These are phyloP conservation scores for Petrocephalus schoutedeni DNA, from an alignment of 2,797 vertebrate genomes.

Conservation along the genomic window DNA sequence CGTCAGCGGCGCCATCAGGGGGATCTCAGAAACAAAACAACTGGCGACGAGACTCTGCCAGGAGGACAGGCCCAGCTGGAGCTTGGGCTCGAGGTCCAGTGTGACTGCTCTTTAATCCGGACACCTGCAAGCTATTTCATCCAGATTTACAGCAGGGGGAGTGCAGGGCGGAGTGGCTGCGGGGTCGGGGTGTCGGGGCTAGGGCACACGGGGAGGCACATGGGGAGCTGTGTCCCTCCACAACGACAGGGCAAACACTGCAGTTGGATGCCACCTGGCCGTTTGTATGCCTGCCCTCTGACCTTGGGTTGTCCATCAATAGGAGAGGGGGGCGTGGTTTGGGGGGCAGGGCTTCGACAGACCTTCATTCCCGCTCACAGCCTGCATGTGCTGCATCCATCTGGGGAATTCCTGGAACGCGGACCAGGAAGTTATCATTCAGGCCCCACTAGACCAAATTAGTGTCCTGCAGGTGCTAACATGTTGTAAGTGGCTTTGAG, in stretches of 20 bases:
- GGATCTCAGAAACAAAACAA: slow-evolving; percentile 70
- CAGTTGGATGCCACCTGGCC: slow-evolving; percentile 72
- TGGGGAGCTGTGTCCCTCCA: slow-evolving; percentile 81
- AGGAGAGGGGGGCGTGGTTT: slow-evolving; percentile 45
- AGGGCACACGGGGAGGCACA: slow-evolving; percentile 38
- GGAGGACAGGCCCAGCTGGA: slow-evolving; percentile 84
- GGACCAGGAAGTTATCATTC: slow-evolving; percentile 64
- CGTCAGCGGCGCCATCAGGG: slow-evolving; percentile 69
- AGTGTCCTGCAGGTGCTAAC: slow-evolving; percentile 40
- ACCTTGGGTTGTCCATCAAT: slow-evolving; percentile 72
- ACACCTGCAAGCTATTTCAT: slow-evolving; percentile 98
- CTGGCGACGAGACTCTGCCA: slow-evolving; percentile 76
- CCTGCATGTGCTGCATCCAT: slow-evolving; percentile 50
- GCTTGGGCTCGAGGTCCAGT: slow-evolving; percentile 72
- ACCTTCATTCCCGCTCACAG: slow-evolving; percentile 23
- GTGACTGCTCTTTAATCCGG: slow-evolving; percentile 89
- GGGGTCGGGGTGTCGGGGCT: slow-evolving; percentile 53
- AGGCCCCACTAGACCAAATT: slow-evolving; percentile 54
- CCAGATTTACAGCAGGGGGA: slow-evolving; percentile 90
- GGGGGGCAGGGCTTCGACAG: slow-evolving; percentile 29
- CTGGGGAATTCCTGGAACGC: slow-evolving; percentile 48
- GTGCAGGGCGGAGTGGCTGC: slow-evolving; percentile 72
- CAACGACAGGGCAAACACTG: slow-evolving; percentile 82
- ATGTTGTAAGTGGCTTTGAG: slow-evolving; percentile 45
- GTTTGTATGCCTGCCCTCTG: slow-evolving; percentile 76